A percentile compares a stretch with the other conserved stretches of the same genome.
Evolutionary conservation across 2,113 vertebrate genomes (phyloP).

Genomic region (Notiomystis cincta): DNA sequence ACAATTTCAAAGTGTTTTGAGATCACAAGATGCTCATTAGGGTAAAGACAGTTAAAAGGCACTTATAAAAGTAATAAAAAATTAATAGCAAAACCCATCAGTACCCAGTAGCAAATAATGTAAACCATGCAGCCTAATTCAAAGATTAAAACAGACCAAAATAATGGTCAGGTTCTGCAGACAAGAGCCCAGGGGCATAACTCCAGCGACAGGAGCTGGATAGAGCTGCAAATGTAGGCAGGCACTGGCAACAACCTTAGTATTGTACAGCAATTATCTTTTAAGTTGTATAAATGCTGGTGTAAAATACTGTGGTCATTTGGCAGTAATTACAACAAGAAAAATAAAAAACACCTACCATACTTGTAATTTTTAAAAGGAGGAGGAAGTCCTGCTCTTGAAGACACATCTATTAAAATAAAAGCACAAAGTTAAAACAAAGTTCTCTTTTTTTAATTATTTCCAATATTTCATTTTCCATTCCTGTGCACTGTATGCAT

Average conservation of each 20-base stretch:
- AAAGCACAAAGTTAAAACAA: neutral
- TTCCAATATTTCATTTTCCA: neutral
- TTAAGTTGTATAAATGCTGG: neutral
- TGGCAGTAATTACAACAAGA: neutral
- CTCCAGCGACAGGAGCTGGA: neutral
- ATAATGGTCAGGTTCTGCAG: neutral
- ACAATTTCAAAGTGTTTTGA: conserved; percentile 32
- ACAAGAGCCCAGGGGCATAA: neutral
- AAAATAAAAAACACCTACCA: conserved; percentile 76
- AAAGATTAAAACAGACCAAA: conserved; percentile 3
- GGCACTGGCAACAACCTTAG: neutral
- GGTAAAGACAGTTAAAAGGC: conserved; percentile 52
- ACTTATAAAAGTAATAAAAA: conserved; percentile 57
- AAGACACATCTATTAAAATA: conserved; percentile 77
- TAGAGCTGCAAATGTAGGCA: neutral
- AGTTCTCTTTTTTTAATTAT: neutral
- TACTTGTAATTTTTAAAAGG: conserved; percentile 87
- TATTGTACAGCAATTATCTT: neutral
- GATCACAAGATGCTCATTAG: conserved; percentile 35
- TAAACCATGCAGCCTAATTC: neutral
- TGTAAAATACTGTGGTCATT: neutral
- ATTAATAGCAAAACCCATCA: conserved; percentile 36
- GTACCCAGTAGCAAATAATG: conserved; percentile 39
- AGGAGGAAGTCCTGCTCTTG: conserved; percentile 78
- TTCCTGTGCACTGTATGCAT: neutral